A percentile compares a stretch with the other conserved stretches of the same genome.
Evolutionary conservation across 2,113 vertebrate genomes (phyloP).

Genomic region (Verasper variegatus): DNA sequence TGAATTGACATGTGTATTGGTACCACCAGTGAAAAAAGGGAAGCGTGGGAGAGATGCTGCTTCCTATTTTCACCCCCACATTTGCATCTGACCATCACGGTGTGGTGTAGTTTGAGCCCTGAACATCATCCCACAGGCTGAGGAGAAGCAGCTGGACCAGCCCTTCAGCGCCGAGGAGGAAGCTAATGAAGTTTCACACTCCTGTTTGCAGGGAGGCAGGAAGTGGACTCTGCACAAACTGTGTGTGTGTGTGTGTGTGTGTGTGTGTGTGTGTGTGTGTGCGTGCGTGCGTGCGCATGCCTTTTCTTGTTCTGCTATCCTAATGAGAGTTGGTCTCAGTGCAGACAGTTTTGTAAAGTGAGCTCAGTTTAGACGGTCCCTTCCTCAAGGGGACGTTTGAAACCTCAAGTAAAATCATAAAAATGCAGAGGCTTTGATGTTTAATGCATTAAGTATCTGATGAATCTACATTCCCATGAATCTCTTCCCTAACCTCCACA

Average conservation of each 20-base stretch:
- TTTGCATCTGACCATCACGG: not conserved
- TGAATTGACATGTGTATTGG: not conserved
- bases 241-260: constrained; percentile 9
- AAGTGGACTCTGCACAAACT: constrained; percentile 37
- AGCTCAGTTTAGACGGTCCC: not conserved
- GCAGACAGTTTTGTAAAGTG: not conserved
- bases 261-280: constrained; percentile 10
- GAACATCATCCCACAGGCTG: constrained; percentile 26
- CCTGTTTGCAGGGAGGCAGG: constrained; percentile 49
- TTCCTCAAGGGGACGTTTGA: not conserved
- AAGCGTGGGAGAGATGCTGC: not conserved
- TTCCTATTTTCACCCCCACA: constrained; percentile 6
- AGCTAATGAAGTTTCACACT: constrained; percentile 70
- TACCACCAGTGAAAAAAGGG: not conserved
- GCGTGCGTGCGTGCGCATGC: constrained; percentile 3
- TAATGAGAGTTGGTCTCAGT: constrained; percentile 10
- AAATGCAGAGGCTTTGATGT: not conserved
- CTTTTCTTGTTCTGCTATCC: constrained; percentile 21
- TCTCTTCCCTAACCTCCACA: not conserved
- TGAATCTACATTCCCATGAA: constrained; percentile 1
- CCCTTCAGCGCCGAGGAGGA: constrained; percentile 36
- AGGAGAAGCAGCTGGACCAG: constrained; percentile 53
- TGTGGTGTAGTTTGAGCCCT: not conserved
- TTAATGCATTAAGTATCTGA: not conserved
- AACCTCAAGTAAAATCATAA: not conserved